These are phyloP conservation scores for Stegodyphus mimosarum DNA, from an alignment of 1,140 invertebrate genomes.

Conservation along the genomic window DNA sequence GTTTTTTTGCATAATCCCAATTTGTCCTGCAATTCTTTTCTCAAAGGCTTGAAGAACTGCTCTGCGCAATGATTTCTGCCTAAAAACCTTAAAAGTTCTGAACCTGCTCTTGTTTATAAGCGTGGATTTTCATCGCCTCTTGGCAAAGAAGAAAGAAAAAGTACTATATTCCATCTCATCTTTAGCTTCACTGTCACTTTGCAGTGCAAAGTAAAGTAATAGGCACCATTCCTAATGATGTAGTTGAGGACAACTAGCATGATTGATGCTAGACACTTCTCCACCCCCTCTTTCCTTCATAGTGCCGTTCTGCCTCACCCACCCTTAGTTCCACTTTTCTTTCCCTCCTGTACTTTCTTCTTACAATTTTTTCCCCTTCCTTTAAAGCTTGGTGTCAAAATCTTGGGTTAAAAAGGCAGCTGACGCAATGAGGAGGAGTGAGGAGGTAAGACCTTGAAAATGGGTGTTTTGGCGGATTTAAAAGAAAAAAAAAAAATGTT, in stretches of 20 bases:
- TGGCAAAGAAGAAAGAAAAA: neutral
- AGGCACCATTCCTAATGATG: slow-evolving; percentile 54
- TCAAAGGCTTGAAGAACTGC: too few species aligned
- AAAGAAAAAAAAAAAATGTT: neutral
- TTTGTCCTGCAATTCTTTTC: too few species aligned
- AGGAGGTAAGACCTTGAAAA: slow-evolving; percentile 2
- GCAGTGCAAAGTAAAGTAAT: slow-evolving; percentile 39
- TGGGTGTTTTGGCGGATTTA: neutral
- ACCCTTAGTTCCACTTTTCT: neutral
- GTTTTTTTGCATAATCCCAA: too few species aligned
- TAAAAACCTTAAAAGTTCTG: too few species aligned
- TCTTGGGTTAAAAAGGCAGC: slow-evolving; percentile 1
- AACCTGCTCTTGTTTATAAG: too few species aligned
- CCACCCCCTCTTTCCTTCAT: neutral
- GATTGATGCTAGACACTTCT: slow-evolving; percentile 32
- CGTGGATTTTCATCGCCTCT: too few species aligned
- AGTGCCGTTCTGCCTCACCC: neutral
- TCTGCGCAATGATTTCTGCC: too few species aligned
- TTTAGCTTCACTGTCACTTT: slow-evolving; percentile 39
- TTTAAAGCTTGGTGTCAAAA: neutral
- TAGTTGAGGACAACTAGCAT: slow-evolving; percentile 49
- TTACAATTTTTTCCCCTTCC: neutral
- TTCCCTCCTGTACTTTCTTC: neutral
- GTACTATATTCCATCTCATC: slow-evolving; percentile 27
- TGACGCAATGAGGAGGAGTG: neutral